These are phyloP conservation scores for Brachylomia viminalis DNA, from an alignment of 2,888 invertebrate genomes.

Conservation along the genomic window DNA sequence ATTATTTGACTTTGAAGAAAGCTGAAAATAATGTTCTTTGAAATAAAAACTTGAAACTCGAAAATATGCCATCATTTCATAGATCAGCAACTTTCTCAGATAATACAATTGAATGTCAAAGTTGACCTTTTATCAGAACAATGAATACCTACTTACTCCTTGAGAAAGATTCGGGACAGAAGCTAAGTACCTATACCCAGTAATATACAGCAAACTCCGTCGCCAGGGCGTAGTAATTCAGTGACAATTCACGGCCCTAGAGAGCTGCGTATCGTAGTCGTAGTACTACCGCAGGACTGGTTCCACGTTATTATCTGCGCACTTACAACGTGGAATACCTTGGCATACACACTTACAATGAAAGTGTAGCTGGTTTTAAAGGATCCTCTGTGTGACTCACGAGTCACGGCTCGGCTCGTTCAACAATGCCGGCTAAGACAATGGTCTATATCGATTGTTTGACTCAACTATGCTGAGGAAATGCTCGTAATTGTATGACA, in stretches of 20 bases:
- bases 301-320: slow-evolving; percentile 59
- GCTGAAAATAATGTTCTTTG: slow-evolving; percentile 30
- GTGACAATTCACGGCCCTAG: slow-evolving; percentile 55
- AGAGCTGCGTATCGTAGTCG: slow-evolving; percentile 61
- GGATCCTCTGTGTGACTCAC: slow-evolving; percentile 63
- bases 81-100: slow-evolving; percentile 25
- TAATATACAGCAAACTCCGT: slow-evolving; percentile 7
- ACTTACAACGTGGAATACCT: slow-evolving; percentile 64
- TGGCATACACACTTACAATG: slow-evolving; percentile 62
- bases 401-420: slow-evolving; percentile 40
- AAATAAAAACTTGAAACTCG: slow-evolving; percentile 17
- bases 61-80: slow-evolving; percentile 16
- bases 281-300: slow-evolving; percentile 66
- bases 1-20: slow-evolving; percentile 17
- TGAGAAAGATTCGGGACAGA: slow-evolving; percentile 34
- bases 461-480: slow-evolving; percentile 50
- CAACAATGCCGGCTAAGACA: slow-evolving; percentile 61
- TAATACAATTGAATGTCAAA: slow-evolving; percentile 44
- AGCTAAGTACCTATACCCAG: slow-evolving; percentile 20
- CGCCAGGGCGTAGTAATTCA: slow-evolving; percentile 34
- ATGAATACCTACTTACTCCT: slow-evolving; percentile 1
- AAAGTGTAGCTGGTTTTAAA: slow-evolving; percentile 57
- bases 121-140: slow-evolving; percentile 38
- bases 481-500: slow-evolving; percentile 55
- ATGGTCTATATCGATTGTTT: slow-evolving; percentile 65